phyloP scores from a whole-genome alignment of 2,113 vertebrate species.

The Empidonax alnorum region DNA sequence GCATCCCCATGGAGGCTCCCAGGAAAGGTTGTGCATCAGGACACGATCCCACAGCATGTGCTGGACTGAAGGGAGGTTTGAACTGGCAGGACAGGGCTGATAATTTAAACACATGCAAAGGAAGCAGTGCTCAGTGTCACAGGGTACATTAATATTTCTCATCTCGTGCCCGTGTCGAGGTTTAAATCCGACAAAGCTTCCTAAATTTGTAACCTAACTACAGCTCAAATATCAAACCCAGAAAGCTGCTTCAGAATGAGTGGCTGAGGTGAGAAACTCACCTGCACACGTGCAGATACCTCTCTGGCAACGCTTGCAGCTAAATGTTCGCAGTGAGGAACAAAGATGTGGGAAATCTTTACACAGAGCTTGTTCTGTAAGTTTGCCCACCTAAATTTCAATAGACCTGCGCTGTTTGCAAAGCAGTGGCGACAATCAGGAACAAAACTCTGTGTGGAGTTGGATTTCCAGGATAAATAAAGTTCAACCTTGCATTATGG shows the following conservation, averaged over 20 bases:
- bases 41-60: rapidly evolving
- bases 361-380: not conserved
- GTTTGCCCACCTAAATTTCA: conserved; percentile 12
- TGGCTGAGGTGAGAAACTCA: not conserved
- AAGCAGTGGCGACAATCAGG: not conserved
- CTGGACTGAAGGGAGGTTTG: not conserved
- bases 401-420: not conserved
- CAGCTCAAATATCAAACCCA: not conserved
- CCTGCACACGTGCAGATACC: not conserved
- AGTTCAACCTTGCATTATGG: not conserved
- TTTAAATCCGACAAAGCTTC: not conserved
- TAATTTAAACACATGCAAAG: not conserved
- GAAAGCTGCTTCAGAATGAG: not conserved
- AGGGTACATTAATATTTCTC: not conserved
- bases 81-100: too few species aligned
- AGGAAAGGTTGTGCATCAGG: not conserved
- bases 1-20: rapidly evolving
- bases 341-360: not conserved
- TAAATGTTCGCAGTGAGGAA: conserved; percentile 44
- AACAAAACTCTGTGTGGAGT: not conserved
- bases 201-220: not conserved
- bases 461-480: not conserved
- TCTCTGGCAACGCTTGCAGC: conserved; percentile 15
- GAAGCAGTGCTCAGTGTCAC: not conserved
- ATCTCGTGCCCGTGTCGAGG: not conserved